Evolutionary conservation across 2,797 vertebrate genomes (phyloP), one percentile per base, ranked within the genome.

Genomic region (Echeneis naucrates): DNA sequence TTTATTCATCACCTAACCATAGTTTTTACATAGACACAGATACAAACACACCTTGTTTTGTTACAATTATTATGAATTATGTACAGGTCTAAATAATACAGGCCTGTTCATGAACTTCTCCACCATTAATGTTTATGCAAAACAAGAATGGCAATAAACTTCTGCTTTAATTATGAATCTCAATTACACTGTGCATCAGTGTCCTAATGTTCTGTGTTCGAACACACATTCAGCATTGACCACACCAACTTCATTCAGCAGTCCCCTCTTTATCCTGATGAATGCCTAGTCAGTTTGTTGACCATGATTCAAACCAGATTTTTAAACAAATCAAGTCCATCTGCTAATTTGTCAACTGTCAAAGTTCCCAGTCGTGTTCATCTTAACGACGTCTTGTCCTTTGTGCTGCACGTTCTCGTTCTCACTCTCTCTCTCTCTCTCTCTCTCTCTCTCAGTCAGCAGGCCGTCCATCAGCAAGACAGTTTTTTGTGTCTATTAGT

Each of bases 401-500:
- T 8, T 53, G 38, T 56, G 35, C n/a, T 21, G n/a, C 47, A 51
- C n/a, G n/a, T n/a, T n/a, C n/a, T n/a, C n/a, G n/a, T n/a, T n/a
- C n/a, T 58, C 47, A 12, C 38, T 58, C 55, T 61, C 52, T 47
- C 48, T 56, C 40, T 50, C 24, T 33, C 42, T 51, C 44, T 51
- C 57, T 83, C 52, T 35, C 67, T 70, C n/a, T n/a, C n/a, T n/a
- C 75, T 63, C 72, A 52, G 67, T 78, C 80, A 67, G 60, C 58
- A 23, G 55, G 42, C 58, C 27, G 35, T 85, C 75, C 78, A 86
- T 89, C 81, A 89, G 56, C 56, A 71, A 80, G 81, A 78, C 86
- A 82, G 78, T 77, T 73, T 86, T 88, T 87, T 27, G 71, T 69
- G 81, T 85, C 82, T 83, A 88, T 92, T 87, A 89, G 81, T 82